Evolutionary conservation across 2,113 vertebrate genomes (phyloP).

Genomic region (Leiothrix lutea): DNA sequence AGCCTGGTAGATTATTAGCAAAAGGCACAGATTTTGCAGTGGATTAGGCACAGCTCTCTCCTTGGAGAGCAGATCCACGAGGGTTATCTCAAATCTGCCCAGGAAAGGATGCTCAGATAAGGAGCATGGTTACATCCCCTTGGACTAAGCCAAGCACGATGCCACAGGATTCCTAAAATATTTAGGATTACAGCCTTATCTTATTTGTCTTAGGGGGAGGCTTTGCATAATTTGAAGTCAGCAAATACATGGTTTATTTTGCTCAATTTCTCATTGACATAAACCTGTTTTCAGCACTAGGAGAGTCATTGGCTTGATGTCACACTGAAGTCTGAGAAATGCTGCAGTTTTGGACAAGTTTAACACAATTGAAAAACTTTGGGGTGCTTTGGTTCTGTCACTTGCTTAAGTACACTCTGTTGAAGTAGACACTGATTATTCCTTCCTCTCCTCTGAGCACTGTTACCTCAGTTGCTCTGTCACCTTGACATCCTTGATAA

Average conservation of each 20-base stretch:
- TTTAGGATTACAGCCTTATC: conserved; percentile 2
- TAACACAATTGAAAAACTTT: not conserved
- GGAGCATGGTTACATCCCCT: not conserved
- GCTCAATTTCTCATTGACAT: not conserved
- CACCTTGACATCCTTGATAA: not conserved
- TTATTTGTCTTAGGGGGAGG: not conserved
- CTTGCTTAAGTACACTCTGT: not conserved
- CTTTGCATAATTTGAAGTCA: not conserved
- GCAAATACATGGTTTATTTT: not conserved
- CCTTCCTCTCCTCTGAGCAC: not conserved
- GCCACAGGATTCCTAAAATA: conserved; percentile 26
- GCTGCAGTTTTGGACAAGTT: not conserved
- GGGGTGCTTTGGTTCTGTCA: not conserved
- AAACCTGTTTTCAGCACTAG: not conserved
- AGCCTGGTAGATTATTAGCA: not conserved
- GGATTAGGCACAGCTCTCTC: not conserved
- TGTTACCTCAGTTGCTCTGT: not conserved
- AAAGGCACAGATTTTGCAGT: not conserved
- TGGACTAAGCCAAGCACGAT: not conserved
- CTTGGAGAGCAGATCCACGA: not conserved
- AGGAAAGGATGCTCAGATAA: not conserved
- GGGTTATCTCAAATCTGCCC: not conserved
- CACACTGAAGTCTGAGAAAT: not conserved
- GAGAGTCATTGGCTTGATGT: not conserved
- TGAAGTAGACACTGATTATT: not conserved